phyloP scores from a whole-genome alignment of 2,113 vertebrate species.

The Suricata suricatta region DNA sequence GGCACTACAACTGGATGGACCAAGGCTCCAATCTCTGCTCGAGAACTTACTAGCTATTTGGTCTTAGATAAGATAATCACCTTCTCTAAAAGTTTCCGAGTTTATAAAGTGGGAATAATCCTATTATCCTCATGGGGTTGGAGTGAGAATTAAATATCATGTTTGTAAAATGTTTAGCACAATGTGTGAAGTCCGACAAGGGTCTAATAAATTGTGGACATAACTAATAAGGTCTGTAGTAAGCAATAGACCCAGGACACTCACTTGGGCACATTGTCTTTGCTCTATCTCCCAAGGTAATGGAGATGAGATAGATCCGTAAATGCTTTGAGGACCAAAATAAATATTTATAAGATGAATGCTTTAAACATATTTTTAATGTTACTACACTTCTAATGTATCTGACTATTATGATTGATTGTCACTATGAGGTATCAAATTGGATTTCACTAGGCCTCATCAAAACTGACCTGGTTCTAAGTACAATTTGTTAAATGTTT shows the following conservation, averaged over 20 bases:
- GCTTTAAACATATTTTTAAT: background rate
- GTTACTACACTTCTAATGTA: background rate
- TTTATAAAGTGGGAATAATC: background rate
- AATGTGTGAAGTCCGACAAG: background rate
- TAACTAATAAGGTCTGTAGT: background rate
- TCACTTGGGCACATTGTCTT: background rate
- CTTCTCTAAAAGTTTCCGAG: background rate
- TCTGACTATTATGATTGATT: background rate
- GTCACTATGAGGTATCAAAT: background rate
- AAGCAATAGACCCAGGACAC: background rate
- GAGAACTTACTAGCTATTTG: background rate
- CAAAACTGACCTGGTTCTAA: background rate
- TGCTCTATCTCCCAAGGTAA: background rate
- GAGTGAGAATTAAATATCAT: background rate
- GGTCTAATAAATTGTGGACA: background rate
- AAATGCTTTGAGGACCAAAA: background rate
- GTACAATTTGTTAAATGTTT: background rate
- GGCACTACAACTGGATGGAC: background rate
- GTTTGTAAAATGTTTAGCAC: background rate
- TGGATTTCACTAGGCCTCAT: background rate
- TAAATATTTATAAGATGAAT: background rate
- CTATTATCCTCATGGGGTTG: background rate
- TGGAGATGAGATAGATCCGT: background rate
- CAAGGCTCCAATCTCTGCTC: background rate
- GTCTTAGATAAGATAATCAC: background rate